These are phyloP conservation scores for Galagoides demidoff DNA, from an alignment of 2,797 vertebrate species.

Conservation along the genomic window DNA sequence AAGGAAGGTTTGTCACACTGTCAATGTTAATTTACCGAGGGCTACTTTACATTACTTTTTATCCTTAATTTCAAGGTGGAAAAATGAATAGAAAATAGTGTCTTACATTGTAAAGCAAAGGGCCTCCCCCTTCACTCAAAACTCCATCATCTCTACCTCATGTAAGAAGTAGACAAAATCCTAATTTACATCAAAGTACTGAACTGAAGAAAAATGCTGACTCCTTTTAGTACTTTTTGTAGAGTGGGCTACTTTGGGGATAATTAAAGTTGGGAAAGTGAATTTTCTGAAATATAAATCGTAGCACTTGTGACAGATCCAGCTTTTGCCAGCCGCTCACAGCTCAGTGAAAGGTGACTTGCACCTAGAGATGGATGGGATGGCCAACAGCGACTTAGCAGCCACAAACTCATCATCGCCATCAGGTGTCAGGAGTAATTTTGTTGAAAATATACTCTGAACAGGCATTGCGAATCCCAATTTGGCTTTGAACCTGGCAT, in stretches of 20 bases:
- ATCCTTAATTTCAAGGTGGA: slow-evolving; percentile 57
- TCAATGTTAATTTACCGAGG: slow-evolving; percentile 52
- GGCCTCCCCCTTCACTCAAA: slow-evolving; percentile 56
- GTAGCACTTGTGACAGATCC: slow-evolving; percentile 83
- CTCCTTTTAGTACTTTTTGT: slow-evolving; percentile 77
- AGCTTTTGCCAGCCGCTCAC: slow-evolving; percentile 78
- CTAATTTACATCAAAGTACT: slow-evolving; percentile 81
- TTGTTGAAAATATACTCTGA: slow-evolving; percentile 54
- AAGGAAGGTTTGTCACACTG: slow-evolving; percentile 23
- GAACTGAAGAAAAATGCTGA: slow-evolving; percentile 77
- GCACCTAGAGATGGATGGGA: slow-evolving; percentile 71
- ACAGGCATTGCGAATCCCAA: slow-evolving; percentile 11
- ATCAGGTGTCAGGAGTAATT: slow-evolving; percentile 33
- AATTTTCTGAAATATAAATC: slow-evolving; percentile 85
- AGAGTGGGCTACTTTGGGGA: slow-evolving; percentile 78
- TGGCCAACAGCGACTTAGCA: slow-evolving; percentile 76
- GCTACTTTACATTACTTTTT: slow-evolving; percentile 45
- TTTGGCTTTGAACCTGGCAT: slow-evolving; percentile 26
- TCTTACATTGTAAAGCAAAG: slow-evolving; percentile 61
- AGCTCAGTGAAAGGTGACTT: slow-evolving; percentile 77
- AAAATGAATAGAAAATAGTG: slow-evolving; percentile 62
- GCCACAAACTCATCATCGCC: slow-evolving; percentile 51
- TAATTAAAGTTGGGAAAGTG: slow-evolving; percentile 84
- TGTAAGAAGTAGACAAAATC: slow-evolving; percentile 73
- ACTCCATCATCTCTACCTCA: slow-evolving; percentile 68